These are phyloP conservation scores for Ambastaia sidthimunki DNA, from an alignment of 2,797 vertebrate species.

Conservation along the genomic window DNA sequence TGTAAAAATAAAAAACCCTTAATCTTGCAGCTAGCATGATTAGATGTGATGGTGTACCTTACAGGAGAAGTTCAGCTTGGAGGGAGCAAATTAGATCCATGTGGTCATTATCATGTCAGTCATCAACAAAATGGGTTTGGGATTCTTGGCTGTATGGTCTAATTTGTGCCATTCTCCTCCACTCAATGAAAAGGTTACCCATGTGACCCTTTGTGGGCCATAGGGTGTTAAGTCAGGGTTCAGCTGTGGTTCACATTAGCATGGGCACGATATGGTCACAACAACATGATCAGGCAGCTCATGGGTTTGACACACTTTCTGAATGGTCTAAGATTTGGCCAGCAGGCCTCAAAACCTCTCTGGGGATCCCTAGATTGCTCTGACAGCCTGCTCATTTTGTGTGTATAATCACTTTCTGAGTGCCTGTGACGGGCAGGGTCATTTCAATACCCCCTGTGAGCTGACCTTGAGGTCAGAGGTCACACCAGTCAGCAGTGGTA, in stretches of 20 bases:
- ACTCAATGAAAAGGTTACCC: constrained; percentile 66
- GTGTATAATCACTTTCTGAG: constrained; percentile 40
- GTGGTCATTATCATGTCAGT: constrained; percentile 10
- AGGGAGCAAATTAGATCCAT: constrained; percentile 16
- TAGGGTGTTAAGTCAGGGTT: constrained; percentile 72
- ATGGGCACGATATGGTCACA: constrained; percentile 56
- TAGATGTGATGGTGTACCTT: not conserved
- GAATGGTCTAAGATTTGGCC: not conserved
- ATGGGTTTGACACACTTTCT: constrained; percentile 27
- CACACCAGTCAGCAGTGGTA: constrained; percentile 54
- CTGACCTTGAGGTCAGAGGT: constrained; percentile 68
- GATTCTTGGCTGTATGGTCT: constrained; percentile 17
- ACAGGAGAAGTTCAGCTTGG: not conserved
- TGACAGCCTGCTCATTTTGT: constrained; percentile 35
- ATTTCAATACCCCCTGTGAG: constrained; percentile 60
- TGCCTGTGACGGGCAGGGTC: constrained; percentile 45
- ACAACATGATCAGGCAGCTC: constrained; percentile 28
- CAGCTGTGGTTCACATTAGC: constrained; percentile 73
- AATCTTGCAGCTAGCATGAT: not conserved
- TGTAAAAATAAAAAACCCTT: not conserved
- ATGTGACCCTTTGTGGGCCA: constrained; percentile 62
- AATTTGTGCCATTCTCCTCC: constrained; percentile 75
- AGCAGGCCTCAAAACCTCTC: constrained; percentile 39
- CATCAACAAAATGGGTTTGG: not conserved
- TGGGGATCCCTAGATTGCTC: constrained; percentile 31